phyloP scores from a whole-genome alignment of 2,888 invertebrate species.

The Caenorhabditis sp. region DNA sequence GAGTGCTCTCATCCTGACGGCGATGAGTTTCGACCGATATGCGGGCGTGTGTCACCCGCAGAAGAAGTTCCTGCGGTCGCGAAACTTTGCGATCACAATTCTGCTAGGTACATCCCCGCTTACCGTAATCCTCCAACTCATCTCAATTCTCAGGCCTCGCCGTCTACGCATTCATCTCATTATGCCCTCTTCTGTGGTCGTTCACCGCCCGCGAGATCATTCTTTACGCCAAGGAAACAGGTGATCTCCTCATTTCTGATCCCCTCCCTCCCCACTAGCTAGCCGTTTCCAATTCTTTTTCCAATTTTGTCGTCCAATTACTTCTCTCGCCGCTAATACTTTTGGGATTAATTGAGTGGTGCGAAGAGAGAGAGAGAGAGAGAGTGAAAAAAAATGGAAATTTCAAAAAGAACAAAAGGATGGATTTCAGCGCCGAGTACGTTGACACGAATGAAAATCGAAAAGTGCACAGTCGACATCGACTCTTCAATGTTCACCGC shows the following conservation, averaged over 20 bases:
- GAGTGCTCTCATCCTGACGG: constrained; percentile 75
- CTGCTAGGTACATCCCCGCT: constrained; percentile 73
- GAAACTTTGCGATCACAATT: constrained; percentile 71
- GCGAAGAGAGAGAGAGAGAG: not conserved
- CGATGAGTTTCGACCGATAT: constrained; percentile 76
- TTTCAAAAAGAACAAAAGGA: not conserved
- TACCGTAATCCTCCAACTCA: not conserved
- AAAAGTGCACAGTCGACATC: constrained; percentile 77
- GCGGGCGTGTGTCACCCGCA: constrained; percentile 77
- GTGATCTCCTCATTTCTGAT: constrained; percentile 23
- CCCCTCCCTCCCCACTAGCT: not conserved
- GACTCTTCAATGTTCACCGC: constrained; percentile 69
- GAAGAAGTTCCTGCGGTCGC: constrained; percentile 70
- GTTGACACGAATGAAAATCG: constrained; percentile 76
- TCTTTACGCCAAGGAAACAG: constrained; percentile 76
- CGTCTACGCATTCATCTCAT: constrained; percentile 74
- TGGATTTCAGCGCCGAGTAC: constrained; percentile 68
- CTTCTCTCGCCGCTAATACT: constrained; percentile 21
- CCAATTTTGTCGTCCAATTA: too few species aligned
- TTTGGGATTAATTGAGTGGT: constrained; percentile 29
- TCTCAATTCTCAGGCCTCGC: constrained; percentile 67
- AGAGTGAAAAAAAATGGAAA: not conserved
- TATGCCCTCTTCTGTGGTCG: constrained; percentile 76
- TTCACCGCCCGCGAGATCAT: constrained; percentile 77
- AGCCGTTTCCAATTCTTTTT: not conserved